A percentile compares a stretch with the other conserved stretches of the same genome.
phyloP scores from a whole-genome alignment of 2,797 vertebrate species.

The Ctenochaetus hawaiiensis region DNA sequence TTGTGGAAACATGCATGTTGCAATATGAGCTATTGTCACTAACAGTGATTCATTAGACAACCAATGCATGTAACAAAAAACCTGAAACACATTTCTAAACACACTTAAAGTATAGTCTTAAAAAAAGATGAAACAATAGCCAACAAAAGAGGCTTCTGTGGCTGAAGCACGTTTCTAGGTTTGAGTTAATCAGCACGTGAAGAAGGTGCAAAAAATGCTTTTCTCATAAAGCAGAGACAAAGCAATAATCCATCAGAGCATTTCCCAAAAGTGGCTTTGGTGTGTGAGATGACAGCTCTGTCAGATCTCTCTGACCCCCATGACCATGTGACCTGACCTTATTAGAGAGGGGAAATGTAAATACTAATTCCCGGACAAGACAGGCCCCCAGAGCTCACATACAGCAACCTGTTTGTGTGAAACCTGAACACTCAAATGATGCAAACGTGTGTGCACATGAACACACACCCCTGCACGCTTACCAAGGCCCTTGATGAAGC shows the following conservation, averaged over 20 bases:
- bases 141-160: conserved; percentile 2
- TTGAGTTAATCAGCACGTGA: neutral
- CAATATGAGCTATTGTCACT: neutral
- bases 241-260: neutral
- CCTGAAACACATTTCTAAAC: neutral
- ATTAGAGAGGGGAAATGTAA: conserved; percentile 43
- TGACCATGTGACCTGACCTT: conserved; percentile 59
- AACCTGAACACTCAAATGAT: conserved; percentile 47
- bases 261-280: conserved; percentile 12
- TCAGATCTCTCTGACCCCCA: conserved; percentile 49
- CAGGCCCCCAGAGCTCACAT: conserved; percentile 1
- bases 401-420: conserved; percentile 47
- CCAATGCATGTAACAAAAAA: neutral
- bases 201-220: neutral
- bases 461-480: conserved; percentile 81
- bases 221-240: neutral
- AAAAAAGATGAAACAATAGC: neutral
- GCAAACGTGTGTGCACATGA: conserved; percentile 48
- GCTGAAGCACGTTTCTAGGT: neutral
- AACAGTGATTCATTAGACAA: conserved; percentile 4
- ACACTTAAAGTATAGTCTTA: neutral
- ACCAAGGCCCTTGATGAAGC: conserved; percentile 98
- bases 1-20: neutral
- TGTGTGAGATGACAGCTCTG: conserved; percentile 14
- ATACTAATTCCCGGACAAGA: conserved; percentile 38